A percentile compares a stretch with the other conserved stretches of the same genome.
Conservation (phyloP, 2,113 vertebrate genomes). For the Barbus barbus region DNA sequence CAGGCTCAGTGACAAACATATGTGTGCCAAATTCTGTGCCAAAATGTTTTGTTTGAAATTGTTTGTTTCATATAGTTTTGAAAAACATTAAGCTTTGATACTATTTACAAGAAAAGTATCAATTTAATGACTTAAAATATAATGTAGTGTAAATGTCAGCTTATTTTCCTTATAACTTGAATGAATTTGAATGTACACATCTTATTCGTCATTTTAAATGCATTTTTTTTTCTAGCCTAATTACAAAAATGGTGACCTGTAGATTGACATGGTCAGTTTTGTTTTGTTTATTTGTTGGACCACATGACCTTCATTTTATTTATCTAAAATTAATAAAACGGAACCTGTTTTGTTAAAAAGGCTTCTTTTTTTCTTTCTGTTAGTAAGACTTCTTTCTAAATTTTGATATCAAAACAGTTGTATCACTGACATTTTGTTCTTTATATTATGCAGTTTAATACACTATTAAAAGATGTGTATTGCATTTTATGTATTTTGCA, state of each 20-base stretch:
- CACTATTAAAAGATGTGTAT: background rate
- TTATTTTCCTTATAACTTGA: too few relatives aligned
- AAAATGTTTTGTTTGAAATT: too few relatives aligned
- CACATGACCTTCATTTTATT: too few relatives aligned
- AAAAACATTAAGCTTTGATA: too few relatives aligned
- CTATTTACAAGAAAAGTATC: too few relatives aligned
- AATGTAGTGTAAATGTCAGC: background rate
- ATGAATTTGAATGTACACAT: too few relatives aligned
- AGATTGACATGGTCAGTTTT: background rate
- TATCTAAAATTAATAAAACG: background rate
- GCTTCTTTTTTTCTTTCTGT: background rate
- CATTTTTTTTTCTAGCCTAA: background rate
- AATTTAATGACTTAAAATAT: background rate
- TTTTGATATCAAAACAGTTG: background rate
- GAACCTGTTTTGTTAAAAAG: background rate
- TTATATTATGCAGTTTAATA: background rate
- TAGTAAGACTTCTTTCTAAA: background rate
- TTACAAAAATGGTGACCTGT: background rate
- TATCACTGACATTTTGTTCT: background rate
- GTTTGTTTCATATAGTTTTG: too few relatives aligned
- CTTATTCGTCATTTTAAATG: too few relatives aligned
- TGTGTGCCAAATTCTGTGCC: too few relatives aligned
- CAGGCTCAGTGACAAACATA: too few relatives aligned
- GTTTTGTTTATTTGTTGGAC: too few relatives aligned
- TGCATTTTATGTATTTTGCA: background rate